Base-by-base conservation (phyloP, 1,140 invertebrate species). In the Caenorhabditis latens region DNA sequence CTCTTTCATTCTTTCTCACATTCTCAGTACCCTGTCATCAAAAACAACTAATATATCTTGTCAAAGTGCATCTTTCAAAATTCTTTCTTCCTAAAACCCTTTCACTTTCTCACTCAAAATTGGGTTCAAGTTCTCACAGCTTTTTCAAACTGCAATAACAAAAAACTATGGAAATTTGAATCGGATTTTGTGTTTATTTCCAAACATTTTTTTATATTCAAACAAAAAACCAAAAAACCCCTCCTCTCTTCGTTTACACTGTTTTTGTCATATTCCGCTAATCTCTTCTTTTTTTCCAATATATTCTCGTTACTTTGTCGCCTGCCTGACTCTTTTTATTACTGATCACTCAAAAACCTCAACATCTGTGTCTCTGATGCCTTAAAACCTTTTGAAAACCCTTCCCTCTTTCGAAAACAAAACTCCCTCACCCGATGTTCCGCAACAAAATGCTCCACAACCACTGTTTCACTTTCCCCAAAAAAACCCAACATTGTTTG, bases 11-110 rank as follows among this genome's bases (percentile, higher is more conserved):
- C 19, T 46, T 21, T 50, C n/a, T 21, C 19, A 5, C 43, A 24
- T 46, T 79, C 71, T 79, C 71, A 79, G n/a, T 79, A 79, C 71
- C 46, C 71, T 79, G 71, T 79, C 71, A 79, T 79, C 71, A 79
- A 79, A 79, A 79, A 32, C n/a, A 32, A 79, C 71, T 42, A 79
- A 79, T 79, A 79, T 79, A 79, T 79, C 71, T 79, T 79, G 71
- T 79, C 71, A 79, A 63, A 79, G 71, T 79, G 71, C 71, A 79
- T 79, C 71, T 79, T 79, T 79, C 63, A 19, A 67, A 65, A 21
- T 40, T 14, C 21, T 32, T 32, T 67, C 63, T 67, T 67, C 40
- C 71, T 43, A 24, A 11, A 75, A 9, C n/a, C 67, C 13, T 42
- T 79, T 50, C 40, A n/a, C 46, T 79, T 71, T 50, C 46, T 79